phyloP scores from a whole-genome alignment of 2,797 vertebrate genomes.

The Liasis olivaceus region DNA sequence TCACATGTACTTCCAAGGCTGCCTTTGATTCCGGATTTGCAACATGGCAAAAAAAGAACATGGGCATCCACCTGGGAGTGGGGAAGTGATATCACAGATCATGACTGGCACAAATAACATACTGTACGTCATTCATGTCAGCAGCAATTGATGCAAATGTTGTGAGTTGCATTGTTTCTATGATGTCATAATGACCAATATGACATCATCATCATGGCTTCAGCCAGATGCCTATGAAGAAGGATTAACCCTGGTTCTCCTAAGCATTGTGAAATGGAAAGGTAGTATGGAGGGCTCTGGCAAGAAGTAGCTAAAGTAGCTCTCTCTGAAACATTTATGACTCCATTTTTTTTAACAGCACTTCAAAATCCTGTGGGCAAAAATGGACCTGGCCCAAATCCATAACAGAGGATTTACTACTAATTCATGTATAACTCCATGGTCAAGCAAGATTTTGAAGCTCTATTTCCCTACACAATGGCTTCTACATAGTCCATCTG shows the following conservation, averaged over 20 bases:
- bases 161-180: background rate
- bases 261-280: background rate
- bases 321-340: background rate
- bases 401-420: no score
- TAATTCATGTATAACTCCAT: background rate
- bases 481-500: background rate
- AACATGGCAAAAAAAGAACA: no score
- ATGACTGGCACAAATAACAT: background rate
- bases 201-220: no score
- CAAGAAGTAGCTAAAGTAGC: background rate
- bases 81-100: background rate
- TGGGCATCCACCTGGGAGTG: background rate
- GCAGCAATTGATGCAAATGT: background rate
- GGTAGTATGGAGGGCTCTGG: background rate
- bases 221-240: background rate
- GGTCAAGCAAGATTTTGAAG: background rate
- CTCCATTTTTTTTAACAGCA: background rate
- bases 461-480: background rate
- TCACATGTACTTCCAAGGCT: background rate
- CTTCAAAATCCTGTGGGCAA: background rate
- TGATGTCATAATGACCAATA: background rate
- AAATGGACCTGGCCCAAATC: no score
- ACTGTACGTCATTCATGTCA: background rate
- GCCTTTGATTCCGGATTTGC: background rate
- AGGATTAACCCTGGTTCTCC: background rate